Evolutionary conservation across 2,113 vertebrate genomes (phyloP).

Genomic region (Echinops telfairi): DNA sequence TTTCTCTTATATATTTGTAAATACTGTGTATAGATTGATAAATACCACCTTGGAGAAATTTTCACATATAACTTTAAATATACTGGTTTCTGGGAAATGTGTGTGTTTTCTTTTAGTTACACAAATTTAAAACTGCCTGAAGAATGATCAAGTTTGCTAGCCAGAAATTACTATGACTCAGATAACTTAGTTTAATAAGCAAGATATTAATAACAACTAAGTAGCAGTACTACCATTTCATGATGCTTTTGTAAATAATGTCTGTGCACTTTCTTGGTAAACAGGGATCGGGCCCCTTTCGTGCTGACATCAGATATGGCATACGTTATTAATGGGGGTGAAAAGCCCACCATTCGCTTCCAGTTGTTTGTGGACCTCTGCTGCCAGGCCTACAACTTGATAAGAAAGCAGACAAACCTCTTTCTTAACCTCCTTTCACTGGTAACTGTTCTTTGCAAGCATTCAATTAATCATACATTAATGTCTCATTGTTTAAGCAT

Average conservation of each 20-base stretch:
- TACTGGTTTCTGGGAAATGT: neutral
- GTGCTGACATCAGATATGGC: conserved; percentile 99
- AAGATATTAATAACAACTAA: neutral
- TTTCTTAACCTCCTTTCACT: conserved; percentile 97
- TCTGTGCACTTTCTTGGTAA: conserved; percentile 63
- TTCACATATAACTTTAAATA: conserved; percentile 35
- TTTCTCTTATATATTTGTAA: conserved; percentile 43
- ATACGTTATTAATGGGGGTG: conserved; percentile 98
- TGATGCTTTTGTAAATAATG: conserved; percentile 39
- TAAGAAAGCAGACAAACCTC: conserved; percentile 95
- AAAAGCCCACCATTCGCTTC: conserved; percentile 97
- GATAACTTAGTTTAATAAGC: conserved; percentile 43
- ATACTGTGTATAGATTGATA: conserved; percentile 18
- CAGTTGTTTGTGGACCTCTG: conserved; percentile 98
- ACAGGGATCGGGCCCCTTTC: conserved; percentile 97
- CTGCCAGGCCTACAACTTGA: conserved; percentile 98
- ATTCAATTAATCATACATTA: conserved; percentile 60
- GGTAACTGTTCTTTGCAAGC: conserved; percentile 87
- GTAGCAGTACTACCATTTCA: conserved; percentile 20
- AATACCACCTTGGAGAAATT: conserved; percentile 39
- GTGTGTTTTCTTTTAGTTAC: neutral
- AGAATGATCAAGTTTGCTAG: neutral
- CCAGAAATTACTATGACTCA: conserved; percentile 33
- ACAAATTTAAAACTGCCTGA: neutral
- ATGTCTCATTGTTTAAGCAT: conserved; percentile 30